Base-by-base conservation (phyloP, 23 tunicate species). In the Trididemnum clinides region DNA sequence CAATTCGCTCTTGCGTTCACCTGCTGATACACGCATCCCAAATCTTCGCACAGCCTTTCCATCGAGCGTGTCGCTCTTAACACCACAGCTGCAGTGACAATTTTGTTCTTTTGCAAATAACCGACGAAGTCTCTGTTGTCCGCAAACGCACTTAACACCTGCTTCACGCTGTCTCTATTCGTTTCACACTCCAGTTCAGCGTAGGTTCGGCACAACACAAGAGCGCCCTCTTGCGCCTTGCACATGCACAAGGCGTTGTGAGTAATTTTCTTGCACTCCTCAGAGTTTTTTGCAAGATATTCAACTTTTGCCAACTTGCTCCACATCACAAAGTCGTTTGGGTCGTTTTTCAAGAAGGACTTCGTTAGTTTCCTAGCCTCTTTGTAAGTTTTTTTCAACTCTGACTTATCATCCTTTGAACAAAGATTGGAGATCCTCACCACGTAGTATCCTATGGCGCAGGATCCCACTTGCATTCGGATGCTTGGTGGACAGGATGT, bases 291-390 rank as follows among this genome's bases (percentile, higher is more conserved):
- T 29, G 87, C 77, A 1, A 77, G 4, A 50, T 34, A 75, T 81
- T 94, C 98, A 57, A 89, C 74, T 23, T 62, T 32, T 15, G 94
- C 98, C 6, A 94, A 38, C 51, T 82, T 89, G 25, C 49, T 50
- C 98, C 98, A 94, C n/a, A 89, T 66, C 1, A 28, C 10, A n/a
- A 89, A 66, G 33, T 90, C 58, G 20, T 62, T 36, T 7, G 98
- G 94, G 25, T 89, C 78, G 19, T 1, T 38, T 70, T 85, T 49
- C 2, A 94, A 74, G 19, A 85, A 33, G 22, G 23, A 64, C 39
- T 86, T 89, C 34, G 92, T 90, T 19, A 74, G 31, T 74, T 85
- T 94, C 77, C 81, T 64, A 0, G 98, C 98, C 57, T 89, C 86
- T 77, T 94, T 94, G 34, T 84, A 72, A 32, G 88, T 64, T 26